A percentile compares a stretch with the other conserved stretches of the same genome.
Evolutionary conservation across 2,888 invertebrate genomes (phyloP).

Genomic region (Oasisia sp.): DNA sequence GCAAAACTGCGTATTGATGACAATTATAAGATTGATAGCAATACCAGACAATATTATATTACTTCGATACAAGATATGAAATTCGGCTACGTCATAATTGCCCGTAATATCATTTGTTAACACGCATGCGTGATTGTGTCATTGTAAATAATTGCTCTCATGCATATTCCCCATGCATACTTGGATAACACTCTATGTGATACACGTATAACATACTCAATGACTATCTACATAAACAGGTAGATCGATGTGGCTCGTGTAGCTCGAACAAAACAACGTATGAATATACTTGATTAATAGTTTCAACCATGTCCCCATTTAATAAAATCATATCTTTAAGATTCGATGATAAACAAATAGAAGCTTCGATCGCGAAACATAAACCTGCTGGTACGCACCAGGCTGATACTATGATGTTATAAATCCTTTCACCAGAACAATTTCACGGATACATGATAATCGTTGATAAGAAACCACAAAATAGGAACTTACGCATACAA

Average conservation of each 20-base stretch:
- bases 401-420: not conserved
- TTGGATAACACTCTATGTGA: too few relatives aligned
- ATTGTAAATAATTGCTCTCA: too few relatives aligned
- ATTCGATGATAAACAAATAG: not conserved
- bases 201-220: not conserved
- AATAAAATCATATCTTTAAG: not conserved
- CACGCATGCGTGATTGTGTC: too few relatives aligned
- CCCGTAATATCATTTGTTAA: too few relatives aligned
- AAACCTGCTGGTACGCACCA: too few relatives aligned
- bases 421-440: not conserved
- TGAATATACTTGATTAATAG: not conserved
- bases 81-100: too few relatives aligned
- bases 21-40: too few relatives aligned
- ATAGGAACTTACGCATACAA: not conserved
- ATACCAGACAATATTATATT: too few relatives aligned
- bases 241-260: not conserved
- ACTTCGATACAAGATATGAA: too few relatives aligned
- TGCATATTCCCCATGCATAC: too few relatives aligned
- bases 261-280: not conserved
- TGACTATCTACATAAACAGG: not conserved
- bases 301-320: not conserved
- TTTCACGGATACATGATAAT: not conserved
- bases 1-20: too few relatives aligned
- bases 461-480: not conserved
- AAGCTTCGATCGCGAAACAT: not conserved